phyloP scores from a whole-genome alignment of 2,797 vertebrate species.

The Meriones psammophilus region DNA sequence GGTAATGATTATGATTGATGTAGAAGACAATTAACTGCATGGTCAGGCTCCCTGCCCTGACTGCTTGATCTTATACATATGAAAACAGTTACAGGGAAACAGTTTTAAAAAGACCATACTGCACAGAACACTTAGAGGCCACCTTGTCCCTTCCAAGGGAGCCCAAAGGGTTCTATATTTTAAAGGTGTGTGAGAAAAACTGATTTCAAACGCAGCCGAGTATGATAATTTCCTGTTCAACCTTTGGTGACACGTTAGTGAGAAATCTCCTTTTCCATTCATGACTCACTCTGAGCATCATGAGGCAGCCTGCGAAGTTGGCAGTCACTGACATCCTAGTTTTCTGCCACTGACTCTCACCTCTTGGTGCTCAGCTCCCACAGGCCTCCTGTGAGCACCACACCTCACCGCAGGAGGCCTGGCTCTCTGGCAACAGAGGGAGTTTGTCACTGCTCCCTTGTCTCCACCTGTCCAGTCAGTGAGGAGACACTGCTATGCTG shows the following conservation, averaged over 20 bases:
- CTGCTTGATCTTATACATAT: background rate
- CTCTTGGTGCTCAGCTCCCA: background rate
- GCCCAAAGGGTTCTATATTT: background rate
- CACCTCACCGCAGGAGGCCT: background rate
- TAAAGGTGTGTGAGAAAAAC: constrained; percentile 42
- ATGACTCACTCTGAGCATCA: constrained; percentile 47
- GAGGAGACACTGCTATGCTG: background rate
- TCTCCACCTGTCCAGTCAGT: background rate
- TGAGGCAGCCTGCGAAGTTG: background rate
- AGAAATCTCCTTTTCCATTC: constrained; percentile 61
- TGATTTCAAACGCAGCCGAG: constrained; percentile 36
- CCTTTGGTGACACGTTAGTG: background rate
- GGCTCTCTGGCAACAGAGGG: background rate
- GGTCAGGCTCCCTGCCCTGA: no score
- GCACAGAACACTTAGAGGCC: background rate
- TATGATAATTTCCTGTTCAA: constrained; percentile 73
- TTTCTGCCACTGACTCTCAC: background rate
- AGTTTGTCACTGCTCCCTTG: background rate
- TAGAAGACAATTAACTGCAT: background rate
- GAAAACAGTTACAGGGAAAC: background rate
- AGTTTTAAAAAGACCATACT: background rate
- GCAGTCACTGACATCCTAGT: background rate
- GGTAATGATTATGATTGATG: background rate
- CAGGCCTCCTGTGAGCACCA: background rate
- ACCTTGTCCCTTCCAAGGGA: background rate